These are phyloP conservation scores for Octomys mimax DNA, from an alignment of 2,797 vertebrate genomes.

Conservation along the genomic window DNA sequence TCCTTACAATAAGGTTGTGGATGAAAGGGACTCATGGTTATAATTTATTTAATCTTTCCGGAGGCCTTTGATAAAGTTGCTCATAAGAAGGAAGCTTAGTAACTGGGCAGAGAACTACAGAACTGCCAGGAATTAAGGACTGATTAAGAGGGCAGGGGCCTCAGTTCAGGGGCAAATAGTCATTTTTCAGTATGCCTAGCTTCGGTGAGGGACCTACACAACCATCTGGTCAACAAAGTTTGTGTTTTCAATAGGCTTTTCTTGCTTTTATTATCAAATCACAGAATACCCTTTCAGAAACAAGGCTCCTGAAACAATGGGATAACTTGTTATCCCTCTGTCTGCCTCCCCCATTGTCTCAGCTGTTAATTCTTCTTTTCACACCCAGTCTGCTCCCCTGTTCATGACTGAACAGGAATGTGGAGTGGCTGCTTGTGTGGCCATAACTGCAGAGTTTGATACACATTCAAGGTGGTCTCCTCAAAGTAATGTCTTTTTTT, in stretches of 20 bases:
- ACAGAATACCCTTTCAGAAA: neutral
- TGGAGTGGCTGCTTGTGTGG: neutral
- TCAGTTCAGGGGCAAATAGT: neutral
- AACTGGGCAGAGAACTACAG: neutral
- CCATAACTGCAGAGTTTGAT: neutral
- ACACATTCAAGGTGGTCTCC: neutral
- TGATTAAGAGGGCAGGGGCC: neutral
- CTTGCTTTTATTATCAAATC: neutral
- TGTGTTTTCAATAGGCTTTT: neutral
- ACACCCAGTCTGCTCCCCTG: neutral
- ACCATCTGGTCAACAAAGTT: neutral
- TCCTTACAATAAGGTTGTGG: conserved; percentile 58
- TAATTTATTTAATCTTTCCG: conserved; percentile 65
- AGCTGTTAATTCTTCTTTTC: neutral
- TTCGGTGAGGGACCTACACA: neutral
- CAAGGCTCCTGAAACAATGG: neutral
- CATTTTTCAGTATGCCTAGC: neutral
- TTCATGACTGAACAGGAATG: neutral
- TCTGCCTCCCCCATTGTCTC: neutral
- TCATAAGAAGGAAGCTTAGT: conserved; percentile 27
- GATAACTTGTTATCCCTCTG: neutral
- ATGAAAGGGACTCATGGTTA: conserved; percentile 61
- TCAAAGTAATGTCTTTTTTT: too few relatives aligned
- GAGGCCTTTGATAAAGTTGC: conserved; percentile 65
- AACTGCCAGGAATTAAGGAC: neutral